Evolutionary conservation across 2,113 vertebrate species (phyloP), one percentile per base, ranked within the genome.

Genomic region (Melanerpes formicivorus): DNA sequence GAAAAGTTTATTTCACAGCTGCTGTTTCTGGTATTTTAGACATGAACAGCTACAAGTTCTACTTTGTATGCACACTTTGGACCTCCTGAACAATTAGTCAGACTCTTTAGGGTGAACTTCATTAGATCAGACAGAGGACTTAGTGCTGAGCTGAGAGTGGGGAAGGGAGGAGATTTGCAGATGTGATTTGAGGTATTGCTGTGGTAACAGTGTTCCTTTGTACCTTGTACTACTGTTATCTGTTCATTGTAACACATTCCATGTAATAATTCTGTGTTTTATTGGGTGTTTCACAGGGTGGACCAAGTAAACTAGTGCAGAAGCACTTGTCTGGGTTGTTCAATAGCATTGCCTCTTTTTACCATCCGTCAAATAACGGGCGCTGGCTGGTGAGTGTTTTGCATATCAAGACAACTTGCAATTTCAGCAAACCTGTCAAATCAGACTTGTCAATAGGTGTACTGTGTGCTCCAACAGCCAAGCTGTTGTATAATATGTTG

Each of bases 281-380:
- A 4, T 95, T 96, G 21, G 50, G 12, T 52, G 50, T 96, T 96
- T 87, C 58, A 76, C 94, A 99, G 99, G 99, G 99, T 90, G 99
- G 99, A 95, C 99, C 99, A 82, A 99, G 98, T 97, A 99, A 99
- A 80, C 97, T 99, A 67, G 98, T 99, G 50, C 99, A 99, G 97
- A 98, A 98, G 63, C 98, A 99, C 90, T 98, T 99, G 95, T 98
- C 97, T 96, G 99, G 99, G 78, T 97, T 99, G 95, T 99, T 99
- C 96, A 99, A 98, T 88, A 99, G 99, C 88, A 99, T 99, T 89
- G 98, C 98, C 55, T 99, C 99, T 40, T 99, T 99, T 96, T 99
- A 99, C 72, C 99, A 99, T 89, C 99, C 99, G 59, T 99, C 99
- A 85, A 99, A 99, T 95, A 99, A 99, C 8, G 99, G 99, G 18